These are phyloP conservation scores for Lagorchestes hirsutus DNA, from an alignment of 2,797 vertebrate genomes.

Conservation along the genomic window DNA sequence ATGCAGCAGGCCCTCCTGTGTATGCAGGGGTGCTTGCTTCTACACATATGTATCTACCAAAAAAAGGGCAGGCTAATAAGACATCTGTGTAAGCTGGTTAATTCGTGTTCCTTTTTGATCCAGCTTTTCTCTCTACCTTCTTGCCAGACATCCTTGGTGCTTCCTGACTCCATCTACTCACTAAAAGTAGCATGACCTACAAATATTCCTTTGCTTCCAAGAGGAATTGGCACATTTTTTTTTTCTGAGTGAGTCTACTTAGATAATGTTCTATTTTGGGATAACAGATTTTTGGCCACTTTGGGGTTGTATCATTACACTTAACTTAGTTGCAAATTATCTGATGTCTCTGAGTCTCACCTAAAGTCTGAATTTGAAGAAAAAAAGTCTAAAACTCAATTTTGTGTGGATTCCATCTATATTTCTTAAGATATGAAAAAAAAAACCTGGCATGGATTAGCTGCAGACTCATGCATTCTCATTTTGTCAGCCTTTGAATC, in stretches of 20 bases:
- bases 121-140: not conserved
- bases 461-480: not conserved
- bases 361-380: not conserved
- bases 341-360: not conserved
- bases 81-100: not conserved
- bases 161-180: not conserved
- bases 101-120: not conserved
- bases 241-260: not conserved
- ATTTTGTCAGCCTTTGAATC: not conserved
- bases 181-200: not conserved
- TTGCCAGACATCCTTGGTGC: not conserved
- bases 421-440: not conserved
- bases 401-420: not conserved
- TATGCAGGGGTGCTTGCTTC: too few species aligned
- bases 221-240: not conserved
- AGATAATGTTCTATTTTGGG: not conserved
- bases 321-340: not conserved
- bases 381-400: not conserved
- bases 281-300: not conserved
- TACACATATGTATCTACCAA: not conserved
- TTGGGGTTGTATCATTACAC: not conserved
- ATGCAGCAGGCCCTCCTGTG: too few species aligned
- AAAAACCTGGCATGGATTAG: not conserved
- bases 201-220: not conserved
- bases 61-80: not conserved